Conservation (phyloP, 1,140 invertebrate genomes). For the Meloidogyne floridensis region DNA sequence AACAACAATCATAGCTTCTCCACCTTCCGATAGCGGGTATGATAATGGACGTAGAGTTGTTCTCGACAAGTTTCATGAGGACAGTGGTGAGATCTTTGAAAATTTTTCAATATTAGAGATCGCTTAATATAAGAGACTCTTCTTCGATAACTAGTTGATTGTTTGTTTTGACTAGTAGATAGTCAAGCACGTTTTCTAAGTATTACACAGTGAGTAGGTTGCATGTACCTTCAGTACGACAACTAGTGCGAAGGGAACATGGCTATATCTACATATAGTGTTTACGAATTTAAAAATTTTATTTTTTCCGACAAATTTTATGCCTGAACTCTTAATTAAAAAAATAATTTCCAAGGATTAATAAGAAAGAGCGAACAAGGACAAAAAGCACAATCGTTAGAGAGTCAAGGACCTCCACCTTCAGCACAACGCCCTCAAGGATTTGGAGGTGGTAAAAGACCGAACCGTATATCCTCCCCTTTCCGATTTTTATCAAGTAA, state of each 20-base stretch:
- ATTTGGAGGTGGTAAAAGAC: background rate
- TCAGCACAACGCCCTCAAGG: background rate
- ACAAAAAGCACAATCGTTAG: background rate
- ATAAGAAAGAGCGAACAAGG: constrained; percentile 13
- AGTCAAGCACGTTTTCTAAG: no score
- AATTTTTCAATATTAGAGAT: no score
- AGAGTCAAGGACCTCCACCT: background rate
- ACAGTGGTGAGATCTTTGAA: constrained; percentile 11
- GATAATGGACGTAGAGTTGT: constrained; percentile 15
- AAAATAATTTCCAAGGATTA: constrained; percentile 8
- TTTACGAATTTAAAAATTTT: no score
- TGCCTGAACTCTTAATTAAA: background rate
- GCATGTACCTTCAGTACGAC: no score
- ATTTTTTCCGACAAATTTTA: no score
- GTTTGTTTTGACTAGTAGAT: no score
- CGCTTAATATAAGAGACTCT: no score
- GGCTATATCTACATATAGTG: no score
- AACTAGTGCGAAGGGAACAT: no score
- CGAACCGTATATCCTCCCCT: background rate
- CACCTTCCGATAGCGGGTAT: constrained; percentile 8
- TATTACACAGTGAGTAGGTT: no score
- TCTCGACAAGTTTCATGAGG: constrained; percentile 23
- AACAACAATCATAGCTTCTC: background rate
- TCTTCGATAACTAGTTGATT: no score
- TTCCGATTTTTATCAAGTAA: background rate